Evolutionary conservation across 1,140 invertebrate genomes (phyloP).

Genomic region (Lordiphosa collinella): DNA sequence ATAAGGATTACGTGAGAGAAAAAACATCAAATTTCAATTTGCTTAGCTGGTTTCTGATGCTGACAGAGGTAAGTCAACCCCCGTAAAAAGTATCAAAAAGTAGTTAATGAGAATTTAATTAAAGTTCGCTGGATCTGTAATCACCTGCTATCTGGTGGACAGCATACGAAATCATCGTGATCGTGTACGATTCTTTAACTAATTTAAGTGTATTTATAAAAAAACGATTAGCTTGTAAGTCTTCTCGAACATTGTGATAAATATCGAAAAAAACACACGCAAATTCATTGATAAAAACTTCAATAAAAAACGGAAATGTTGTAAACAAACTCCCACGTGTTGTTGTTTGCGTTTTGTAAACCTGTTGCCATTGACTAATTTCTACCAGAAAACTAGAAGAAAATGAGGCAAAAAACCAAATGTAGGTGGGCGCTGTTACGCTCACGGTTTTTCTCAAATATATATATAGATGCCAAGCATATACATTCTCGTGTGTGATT

Average conservation of each 20-base stretch:
- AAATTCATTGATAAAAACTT: slow-evolving; percentile 62
- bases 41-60: slow-evolving; percentile 62
- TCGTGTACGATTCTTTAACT: slow-evolving; percentile 72
- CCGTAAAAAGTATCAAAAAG: neutral
- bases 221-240: slow-evolving; percentile 13
- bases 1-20: slow-evolving; percentile 49
- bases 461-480: slow-evolving; percentile 15
- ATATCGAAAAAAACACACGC: slow-evolving; percentile 8
- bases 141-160: slow-evolving; percentile 65
- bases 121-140: slow-evolving; percentile 66
- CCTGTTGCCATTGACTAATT: slow-evolving; percentile 58
- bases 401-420: slow-evolving; percentile 16
- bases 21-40: slow-evolving; percentile 62
- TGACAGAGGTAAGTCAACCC: slow-evolving; percentile 57
- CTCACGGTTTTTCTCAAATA: neutral
- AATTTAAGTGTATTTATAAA: neutral
- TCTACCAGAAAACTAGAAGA: slow-evolving; percentile 35
- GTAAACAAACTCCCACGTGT: slow-evolving; percentile 46
- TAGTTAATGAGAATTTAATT: slow-evolving; percentile 9
- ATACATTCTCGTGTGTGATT: slow-evolving; percentile 10
- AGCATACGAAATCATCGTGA: slow-evolving; percentile 75
- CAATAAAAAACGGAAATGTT: slow-evolving; percentile 22
- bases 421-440: neutral
- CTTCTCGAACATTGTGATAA: slow-evolving; percentile 46
- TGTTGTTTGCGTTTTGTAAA: slow-evolving; percentile 15